Base-by-base conservation (phyloP, 2,113 vertebrate genomes). In the Elgaria multicarinata region DNA sequence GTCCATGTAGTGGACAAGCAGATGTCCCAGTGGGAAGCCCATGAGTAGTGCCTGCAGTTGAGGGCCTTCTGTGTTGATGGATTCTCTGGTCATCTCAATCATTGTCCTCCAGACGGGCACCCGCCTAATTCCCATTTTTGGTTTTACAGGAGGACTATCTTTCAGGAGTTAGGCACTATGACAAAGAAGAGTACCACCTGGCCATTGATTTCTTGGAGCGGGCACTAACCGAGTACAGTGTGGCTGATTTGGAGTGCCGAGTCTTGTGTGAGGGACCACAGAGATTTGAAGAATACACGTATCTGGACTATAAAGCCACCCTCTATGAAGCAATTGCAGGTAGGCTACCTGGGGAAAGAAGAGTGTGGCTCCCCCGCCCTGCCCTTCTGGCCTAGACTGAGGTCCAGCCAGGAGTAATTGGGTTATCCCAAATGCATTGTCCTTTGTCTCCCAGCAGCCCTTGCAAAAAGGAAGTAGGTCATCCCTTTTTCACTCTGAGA, bases 301-400 rank as follows among this genome's bases (percentile, higher is more conserved):
- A 98, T 83, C 91, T 99, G 91, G 94, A 97, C 8, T 98, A 98
- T 87, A 98, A 97, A 72, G 98, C 97, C 88, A 97, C 97, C 93
- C 97, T 99, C 81, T 98, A 98, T 0, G 98, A 99, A 96, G 96
- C 98, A n/a, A 95, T 99, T 89, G 98, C 99, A 97, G 99, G 99
- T 99, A 96, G 95, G 96, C 33, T 8, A n/a, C 69, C 13, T 2
- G 42, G 90, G 79, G 84, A 13, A 18, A 22, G 28, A 28, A 13
- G 75, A n/a, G 0, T 0, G 3, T 10, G 74, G 74, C 18, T 36
- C 3, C 26, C 6, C 26, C 92, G 92, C 76, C 16, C 1, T 26
- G 4, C 50, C 18, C 12, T 6, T 22, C 12, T 42, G 62, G 12
- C 22, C 81, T 31, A 16, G 10, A 42, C 16, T 3, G 58, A 44